Evolutionary conservation across 2,797 vertebrate species (phyloP).

Genomic region (Pyrocephalus nanus): DNA sequence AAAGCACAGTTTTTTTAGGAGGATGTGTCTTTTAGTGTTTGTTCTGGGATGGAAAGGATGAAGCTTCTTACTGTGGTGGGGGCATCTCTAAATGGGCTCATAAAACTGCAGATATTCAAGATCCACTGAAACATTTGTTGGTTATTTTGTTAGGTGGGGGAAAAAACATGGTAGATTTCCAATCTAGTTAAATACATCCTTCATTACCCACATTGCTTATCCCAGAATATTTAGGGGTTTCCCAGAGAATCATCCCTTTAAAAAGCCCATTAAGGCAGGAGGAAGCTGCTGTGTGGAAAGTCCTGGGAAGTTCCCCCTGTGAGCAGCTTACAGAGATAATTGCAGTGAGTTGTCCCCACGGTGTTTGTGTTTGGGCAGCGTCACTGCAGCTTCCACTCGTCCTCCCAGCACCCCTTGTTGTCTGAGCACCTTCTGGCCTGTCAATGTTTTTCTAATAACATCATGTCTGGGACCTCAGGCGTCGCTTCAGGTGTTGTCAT

Average conservation of each 20-base stretch:
- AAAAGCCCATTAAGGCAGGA: background rate
- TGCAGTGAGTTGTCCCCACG: background rate
- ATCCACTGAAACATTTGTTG: background rate
- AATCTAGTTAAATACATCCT: background rate
- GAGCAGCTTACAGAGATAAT: background rate
- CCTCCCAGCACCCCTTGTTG: background rate
- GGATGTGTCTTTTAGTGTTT: background rate
- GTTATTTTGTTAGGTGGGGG: background rate
- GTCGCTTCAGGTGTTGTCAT: constrained; percentile 36
- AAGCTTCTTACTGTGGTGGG: background rate
- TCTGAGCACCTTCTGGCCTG: background rate
- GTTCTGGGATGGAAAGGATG: background rate
- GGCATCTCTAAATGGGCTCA: background rate
- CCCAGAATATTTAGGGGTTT: background rate
- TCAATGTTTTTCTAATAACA: constrained; percentile 56
- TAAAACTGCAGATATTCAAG: background rate
- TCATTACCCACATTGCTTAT: background rate
- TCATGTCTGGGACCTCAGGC: constrained; percentile 22
- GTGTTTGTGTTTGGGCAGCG: background rate
- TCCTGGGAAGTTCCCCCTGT: background rate
- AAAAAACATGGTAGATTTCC: background rate
- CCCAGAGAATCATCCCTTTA: background rate
- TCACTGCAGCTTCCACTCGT: background rate
- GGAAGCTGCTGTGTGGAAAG: constrained; percentile 5
- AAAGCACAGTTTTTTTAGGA: background rate